Evolutionary conservation across 1,140 invertebrate species (phyloP).

Genomic region (Calephelis virginiensis): DNA sequence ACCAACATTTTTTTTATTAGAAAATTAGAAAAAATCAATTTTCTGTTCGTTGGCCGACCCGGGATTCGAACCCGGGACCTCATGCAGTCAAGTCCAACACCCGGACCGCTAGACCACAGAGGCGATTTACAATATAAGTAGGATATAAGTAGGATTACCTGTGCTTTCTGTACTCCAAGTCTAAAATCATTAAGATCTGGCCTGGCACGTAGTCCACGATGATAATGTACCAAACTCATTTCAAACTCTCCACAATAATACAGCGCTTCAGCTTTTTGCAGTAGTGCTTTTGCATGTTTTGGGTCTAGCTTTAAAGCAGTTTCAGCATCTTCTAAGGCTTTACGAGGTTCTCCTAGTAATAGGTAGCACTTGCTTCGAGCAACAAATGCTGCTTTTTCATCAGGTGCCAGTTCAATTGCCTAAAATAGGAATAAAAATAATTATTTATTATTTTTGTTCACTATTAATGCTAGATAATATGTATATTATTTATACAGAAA

Average conservation of each 20-base stretch:
- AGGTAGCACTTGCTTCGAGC: constrained; percentile 94
- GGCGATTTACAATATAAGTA: too few species aligned
- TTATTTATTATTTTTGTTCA: too few species aligned
- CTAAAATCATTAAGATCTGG: constrained; percentile 93
- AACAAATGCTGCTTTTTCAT: constrained; percentile 91
- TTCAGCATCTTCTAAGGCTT: constrained; percentile 92
- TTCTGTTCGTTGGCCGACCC: too few species aligned
- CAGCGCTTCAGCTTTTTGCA: constrained; percentile 94
- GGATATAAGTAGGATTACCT: constrained; percentile 73
- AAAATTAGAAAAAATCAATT: too few species aligned
- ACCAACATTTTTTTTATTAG: too few species aligned
- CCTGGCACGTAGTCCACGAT: constrained; percentile 89
- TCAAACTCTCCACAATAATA: constrained; percentile 96
- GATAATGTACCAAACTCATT: constrained; percentile 93
- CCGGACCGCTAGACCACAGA: too few species aligned
- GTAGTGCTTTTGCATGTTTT: constrained; percentile 89
- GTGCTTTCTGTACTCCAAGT: constrained; percentile 94
- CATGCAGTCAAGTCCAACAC: too few species aligned
- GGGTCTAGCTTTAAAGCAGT: constrained; percentile 87
- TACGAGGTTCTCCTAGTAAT: constrained; percentile 90
- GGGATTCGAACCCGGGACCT: too few species aligned
- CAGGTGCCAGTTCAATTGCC: constrained; percentile 92
- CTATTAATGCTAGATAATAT: too few species aligned
- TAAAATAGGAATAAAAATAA: constrained; percentile 65
- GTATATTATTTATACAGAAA: too few species aligned